phyloP scores from a whole-genome alignment of 2,113 vertebrate species.

The Petrocephalus microphthalmus region DNA sequence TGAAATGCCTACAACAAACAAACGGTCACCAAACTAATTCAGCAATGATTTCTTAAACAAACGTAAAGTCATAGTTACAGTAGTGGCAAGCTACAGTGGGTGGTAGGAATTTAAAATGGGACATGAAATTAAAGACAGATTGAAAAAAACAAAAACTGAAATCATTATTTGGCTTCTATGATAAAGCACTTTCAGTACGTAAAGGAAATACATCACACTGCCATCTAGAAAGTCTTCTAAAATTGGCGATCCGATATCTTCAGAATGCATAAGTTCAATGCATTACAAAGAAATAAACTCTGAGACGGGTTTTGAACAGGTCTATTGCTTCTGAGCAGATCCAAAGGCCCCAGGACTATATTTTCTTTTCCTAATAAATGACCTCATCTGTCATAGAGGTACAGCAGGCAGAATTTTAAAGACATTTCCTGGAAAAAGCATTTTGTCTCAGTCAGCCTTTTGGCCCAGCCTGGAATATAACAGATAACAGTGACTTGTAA shows the following conservation, averaged over 20 bases:
- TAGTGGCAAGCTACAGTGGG: background rate
- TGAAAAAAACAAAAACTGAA: background rate
- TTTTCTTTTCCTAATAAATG: conserved; percentile 5
- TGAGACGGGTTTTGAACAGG: conserved; percentile 14
- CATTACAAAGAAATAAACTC: background rate
- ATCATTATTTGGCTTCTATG: background rate
- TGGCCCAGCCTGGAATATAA: background rate
- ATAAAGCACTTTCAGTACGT: background rate
- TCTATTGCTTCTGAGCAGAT: conserved; percentile 23
- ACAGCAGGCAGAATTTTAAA: conserved; percentile 9
- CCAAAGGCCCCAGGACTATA: background rate
- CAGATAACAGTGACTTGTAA: background rate
- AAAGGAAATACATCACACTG: background rate
- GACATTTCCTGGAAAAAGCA: conserved; percentile 10
- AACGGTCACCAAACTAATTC: background rate
- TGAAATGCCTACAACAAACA: background rate
- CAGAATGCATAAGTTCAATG: background rate
- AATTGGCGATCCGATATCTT: background rate
- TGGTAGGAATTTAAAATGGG: background rate
- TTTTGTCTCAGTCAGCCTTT: background rate
- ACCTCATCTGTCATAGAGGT: conserved; percentile 12
- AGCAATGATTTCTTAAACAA: background rate
- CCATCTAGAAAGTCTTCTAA: background rate
- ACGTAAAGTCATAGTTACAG: background rate
- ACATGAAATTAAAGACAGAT: background rate